These are phyloP conservation scores for Thymallus thymallus DNA, from an alignment of 2,113 vertebrate genomes.

Conservation along the genomic window DNA sequence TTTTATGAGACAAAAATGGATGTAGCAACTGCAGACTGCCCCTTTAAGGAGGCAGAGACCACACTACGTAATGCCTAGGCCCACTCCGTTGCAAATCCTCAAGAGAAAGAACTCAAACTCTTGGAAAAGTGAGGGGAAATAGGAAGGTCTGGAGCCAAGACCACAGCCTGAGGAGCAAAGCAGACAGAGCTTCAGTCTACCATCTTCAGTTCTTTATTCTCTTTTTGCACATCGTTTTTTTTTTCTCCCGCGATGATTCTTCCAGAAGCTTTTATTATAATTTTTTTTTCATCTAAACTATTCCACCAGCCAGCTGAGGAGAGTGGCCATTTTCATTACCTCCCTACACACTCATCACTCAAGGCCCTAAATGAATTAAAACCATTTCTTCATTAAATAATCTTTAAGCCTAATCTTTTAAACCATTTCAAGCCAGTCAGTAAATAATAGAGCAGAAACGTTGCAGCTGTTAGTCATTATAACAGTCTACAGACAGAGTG, in stretches of 20 bases:
- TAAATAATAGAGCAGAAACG: constrained; percentile 9
- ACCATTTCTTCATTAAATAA: too few species aligned
- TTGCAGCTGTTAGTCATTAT: constrained; percentile 65
- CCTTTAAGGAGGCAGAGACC: constrained; percentile 14
- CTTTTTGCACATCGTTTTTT: not conserved
- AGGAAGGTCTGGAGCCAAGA: constrained; percentile 8
- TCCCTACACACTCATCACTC: too few species aligned
- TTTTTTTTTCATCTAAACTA: too few species aligned
- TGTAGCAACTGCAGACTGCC: too few species aligned
- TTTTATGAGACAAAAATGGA: too few species aligned
- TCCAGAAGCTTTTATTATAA: not conserved
- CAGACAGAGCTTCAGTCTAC: not conserved
- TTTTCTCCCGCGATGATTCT: not conserved
- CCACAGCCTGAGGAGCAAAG: constrained; percentile 13
- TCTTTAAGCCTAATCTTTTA: too few species aligned
- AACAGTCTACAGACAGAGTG: constrained; percentile 5
- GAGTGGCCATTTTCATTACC: too few species aligned
- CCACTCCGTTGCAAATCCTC: constrained; percentile 1
- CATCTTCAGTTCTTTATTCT: constrained; percentile 6
- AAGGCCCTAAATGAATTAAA: too few species aligned
- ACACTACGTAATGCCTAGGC: constrained; percentile 15
- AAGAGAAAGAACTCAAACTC: constrained; percentile 20
- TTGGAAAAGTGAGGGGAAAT: constrained; percentile 2
- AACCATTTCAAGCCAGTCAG: too few species aligned
- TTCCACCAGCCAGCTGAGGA: too few species aligned